Evolutionary conservation across 2,797 vertebrate species (phyloP).

Genomic region (Oryzias dopingdopingensis): DNA sequence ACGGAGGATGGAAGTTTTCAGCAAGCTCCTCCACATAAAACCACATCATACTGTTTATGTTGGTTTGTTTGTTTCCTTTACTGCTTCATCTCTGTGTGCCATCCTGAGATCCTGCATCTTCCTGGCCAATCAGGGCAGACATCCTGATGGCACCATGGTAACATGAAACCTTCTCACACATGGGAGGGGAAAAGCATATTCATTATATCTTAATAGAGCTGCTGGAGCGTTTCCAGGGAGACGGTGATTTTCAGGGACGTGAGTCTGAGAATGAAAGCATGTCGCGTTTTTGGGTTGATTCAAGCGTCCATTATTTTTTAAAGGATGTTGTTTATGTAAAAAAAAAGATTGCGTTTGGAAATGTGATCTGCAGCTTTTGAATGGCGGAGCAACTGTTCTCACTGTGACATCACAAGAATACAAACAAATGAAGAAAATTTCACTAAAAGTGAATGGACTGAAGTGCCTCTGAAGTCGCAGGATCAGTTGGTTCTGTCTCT

Average conservation of each 20-base stretch:
- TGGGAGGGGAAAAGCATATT: slow-evolving; percentile 65
- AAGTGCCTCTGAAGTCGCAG: no score
- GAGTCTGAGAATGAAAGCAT: slow-evolving; percentile 40
- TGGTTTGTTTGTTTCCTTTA: neutral
- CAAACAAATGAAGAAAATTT: no score
- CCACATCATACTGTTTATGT: neutral
- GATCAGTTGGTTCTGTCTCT: no score
- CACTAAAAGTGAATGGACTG: no score
- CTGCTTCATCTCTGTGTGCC: slow-evolving; percentile 25
- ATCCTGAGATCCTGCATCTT: slow-evolving; percentile 30
- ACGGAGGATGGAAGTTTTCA: no score
- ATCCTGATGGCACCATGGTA: slow-evolving; percentile 64
- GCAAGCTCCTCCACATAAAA: neutral
- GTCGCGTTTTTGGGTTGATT: slow-evolving; percentile 35
- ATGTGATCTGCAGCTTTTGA: no score
- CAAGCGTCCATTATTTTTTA: neutral
- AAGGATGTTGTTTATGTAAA: no score
- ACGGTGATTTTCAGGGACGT: slow-evolving; percentile 66
- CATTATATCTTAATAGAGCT: slow-evolving; percentile 64
- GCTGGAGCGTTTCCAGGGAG: slow-evolving; percentile 81
- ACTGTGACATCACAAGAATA: no score
- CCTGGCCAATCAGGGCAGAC: slow-evolving; percentile 47
- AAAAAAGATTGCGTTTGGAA: no score
- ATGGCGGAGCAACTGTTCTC: no score
- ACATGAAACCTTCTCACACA: slow-evolving; percentile 60